These are phyloP conservation scores for Sarcophaga peregrina DNA, from an alignment of 1,140 invertebrate genomes.

Conservation along the genomic window DNA sequence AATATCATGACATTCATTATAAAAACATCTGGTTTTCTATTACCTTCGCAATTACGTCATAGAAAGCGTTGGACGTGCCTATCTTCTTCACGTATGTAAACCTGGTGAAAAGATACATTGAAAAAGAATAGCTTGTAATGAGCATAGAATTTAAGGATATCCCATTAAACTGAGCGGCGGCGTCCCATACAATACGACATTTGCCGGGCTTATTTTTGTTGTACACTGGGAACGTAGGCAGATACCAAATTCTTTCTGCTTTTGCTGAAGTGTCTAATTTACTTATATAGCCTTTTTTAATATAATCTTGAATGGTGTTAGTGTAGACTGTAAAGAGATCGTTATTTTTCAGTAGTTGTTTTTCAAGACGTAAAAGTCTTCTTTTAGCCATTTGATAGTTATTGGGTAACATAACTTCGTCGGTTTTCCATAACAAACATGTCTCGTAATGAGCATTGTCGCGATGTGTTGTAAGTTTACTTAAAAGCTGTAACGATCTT, in stretches of 20 bases:
- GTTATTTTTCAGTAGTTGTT: background rate
- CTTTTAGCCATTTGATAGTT: conserved; percentile 22
- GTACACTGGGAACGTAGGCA: no score
- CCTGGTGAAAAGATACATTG: conserved; percentile 59
- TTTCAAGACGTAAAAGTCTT: conserved; percentile 26
- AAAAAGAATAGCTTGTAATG: background rate
- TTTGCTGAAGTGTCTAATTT: conserved; percentile 4
- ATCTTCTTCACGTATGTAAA: conserved; percentile 30
- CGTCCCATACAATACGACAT: background rate
- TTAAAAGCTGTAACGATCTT: background rate
- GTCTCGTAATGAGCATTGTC: conserved; percentile 6
- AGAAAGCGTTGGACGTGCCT: conserved; percentile 40
- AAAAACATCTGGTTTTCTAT: background rate
- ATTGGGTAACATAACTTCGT: conserved; percentile 10
- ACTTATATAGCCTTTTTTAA: background rate
- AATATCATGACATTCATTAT: conserved; percentile 43
- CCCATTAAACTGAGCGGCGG: background rate
- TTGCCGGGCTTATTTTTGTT: no score
- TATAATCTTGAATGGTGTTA: background rate
- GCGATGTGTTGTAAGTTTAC: background rate
- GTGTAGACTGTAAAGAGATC: background rate
- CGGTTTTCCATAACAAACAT: background rate
- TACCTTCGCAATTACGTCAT: background rate
- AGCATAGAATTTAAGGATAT: background rate
- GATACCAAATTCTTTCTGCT: no score